A percentile compares a stretch with the other conserved stretches of the same genome.
These are phyloP conservation scores for Scrobipalpa atriplicella DNA, from an alignment of 2,888 invertebrate species.

Conservation along the genomic window DNA sequence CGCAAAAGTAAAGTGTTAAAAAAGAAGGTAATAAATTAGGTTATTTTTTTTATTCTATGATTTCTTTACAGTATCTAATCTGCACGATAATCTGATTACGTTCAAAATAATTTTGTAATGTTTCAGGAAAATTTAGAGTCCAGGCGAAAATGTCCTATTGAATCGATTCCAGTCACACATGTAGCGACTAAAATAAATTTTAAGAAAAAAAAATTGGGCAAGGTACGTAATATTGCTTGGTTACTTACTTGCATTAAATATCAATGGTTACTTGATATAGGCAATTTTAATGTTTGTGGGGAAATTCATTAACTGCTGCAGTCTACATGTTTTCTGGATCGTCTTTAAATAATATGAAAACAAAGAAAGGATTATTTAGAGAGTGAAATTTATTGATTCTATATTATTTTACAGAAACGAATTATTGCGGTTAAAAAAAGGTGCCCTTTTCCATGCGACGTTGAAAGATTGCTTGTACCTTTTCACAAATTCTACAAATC, in stretches of 20 bases:
- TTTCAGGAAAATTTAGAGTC: background rate
- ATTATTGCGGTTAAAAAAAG: background rate
- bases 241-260: too few species aligned
- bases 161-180: background rate
- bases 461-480: background rate
- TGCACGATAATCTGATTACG: too few species aligned
- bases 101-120: background rate
- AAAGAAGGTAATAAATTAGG: background rate
- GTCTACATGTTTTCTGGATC: too few species aligned
- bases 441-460: background rate
- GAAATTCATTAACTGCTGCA: too few species aligned
- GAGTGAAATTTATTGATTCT: too few species aligned
- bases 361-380: too few species aligned
- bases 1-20: background rate
- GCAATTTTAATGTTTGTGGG: too few species aligned
- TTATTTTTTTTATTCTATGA: background rate
- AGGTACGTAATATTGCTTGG: background rate
- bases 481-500: constrained; percentile 11
- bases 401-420: background rate
- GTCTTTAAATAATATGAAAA: too few species aligned
- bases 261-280: too few species aligned
- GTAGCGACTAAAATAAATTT: background rate
- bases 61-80: background rate
- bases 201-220: background rate
- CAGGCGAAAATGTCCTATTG: background rate